Conservation (phyloP, 1,140 invertebrate genomes). For the Drosophila pachea region DNA sequence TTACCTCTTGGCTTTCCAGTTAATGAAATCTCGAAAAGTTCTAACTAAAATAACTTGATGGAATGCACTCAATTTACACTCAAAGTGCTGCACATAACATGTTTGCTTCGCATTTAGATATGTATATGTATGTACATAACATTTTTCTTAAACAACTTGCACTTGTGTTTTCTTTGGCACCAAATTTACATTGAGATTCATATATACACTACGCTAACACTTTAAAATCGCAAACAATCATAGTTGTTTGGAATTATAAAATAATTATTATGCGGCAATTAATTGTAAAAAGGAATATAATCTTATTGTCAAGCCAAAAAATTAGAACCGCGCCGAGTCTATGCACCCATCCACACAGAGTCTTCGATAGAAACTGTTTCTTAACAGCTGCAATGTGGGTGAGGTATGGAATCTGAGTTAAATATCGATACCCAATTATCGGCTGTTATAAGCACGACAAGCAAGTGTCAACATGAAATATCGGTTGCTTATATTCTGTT, state of each 20-base stretch:
- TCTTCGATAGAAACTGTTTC: conserved; percentile 16
- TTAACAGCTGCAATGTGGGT: too few relatives aligned
- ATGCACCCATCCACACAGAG: not conserved
- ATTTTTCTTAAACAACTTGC: not conserved
- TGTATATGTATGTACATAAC: not conserved
- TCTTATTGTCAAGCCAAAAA: not conserved
- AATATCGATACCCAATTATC: too few relatives aligned
- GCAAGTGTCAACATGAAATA: too few relatives aligned
- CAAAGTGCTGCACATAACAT: conserved; percentile 18
- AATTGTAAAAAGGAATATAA: conserved; percentile 15
- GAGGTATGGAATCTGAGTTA: too few relatives aligned
- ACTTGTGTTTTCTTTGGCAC: conserved; percentile 26
- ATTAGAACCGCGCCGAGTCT: not conserved
- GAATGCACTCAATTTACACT: conserved; percentile 42
- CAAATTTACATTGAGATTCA: not conserved
- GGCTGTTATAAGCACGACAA: too few relatives aligned
- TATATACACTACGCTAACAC: not conserved
- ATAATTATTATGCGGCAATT: conserved; percentile 3
- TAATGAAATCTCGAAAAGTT: conserved; percentile 6
- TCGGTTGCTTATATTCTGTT: too few relatives aligned
- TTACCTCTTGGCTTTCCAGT: conserved; percentile 31
- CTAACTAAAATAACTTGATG: conserved; percentile 19
- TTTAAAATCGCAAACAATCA: conserved; percentile 7
- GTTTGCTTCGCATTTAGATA: conserved; percentile 9
- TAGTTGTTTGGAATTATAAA: not conserved